Evolutionary conservation across 2,797 vertebrate species (phyloP), one percentile per base, ranked within the genome.

Genomic region (Nannoperca obscura): DNA sequence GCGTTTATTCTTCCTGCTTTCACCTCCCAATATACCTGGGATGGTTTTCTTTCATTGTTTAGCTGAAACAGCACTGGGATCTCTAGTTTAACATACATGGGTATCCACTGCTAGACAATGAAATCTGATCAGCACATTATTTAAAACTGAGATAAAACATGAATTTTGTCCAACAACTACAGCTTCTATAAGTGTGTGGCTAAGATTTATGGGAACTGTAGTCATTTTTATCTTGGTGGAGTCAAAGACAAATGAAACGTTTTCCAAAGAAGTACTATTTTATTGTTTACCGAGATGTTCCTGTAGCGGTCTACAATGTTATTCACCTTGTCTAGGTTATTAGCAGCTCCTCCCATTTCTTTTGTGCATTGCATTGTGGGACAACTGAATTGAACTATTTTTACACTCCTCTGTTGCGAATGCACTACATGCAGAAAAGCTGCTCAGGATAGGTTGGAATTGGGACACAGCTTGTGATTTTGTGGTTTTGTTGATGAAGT

Each of bases 181-280:
- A 59, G 19, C 53, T 70, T 4, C 6, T 38, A 0, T 22, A 30
- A 40, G 6, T 58, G 1, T 22, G 30, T 19, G 12, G 1, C n/a
- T 24, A 20, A 54, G 58, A 53, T 40, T 78, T 4, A 2, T 42
- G 13, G 46, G 47, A 71, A 30, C 27, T 71, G 64, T 27, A 46
- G 40, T 50, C 9, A 6, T 64, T 74, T 74, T 52, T 32, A 10
- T 58, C 32, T 34, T 2, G 15, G 9, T 61, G 60, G 44, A 34
- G 12, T 64, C 34, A 30, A 52, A 61, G 12, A 69, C 7, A 68
- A 46, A 27, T 65, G n/a, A 22, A 63, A 54, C 1, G 32, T 71
- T 82, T 64, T 76, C 81, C 79, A 83, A 82, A 90, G 81, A 83
- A n/a, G 24, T 40, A 7, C 10, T 17, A 71, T 27, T 76, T 34